A percentile compares a stretch with the other conserved stretches of the same genome.
Conservation (phyloP, 2,797 vertebrate genomes). For the Cynodonichthys magdalenae region DNA sequence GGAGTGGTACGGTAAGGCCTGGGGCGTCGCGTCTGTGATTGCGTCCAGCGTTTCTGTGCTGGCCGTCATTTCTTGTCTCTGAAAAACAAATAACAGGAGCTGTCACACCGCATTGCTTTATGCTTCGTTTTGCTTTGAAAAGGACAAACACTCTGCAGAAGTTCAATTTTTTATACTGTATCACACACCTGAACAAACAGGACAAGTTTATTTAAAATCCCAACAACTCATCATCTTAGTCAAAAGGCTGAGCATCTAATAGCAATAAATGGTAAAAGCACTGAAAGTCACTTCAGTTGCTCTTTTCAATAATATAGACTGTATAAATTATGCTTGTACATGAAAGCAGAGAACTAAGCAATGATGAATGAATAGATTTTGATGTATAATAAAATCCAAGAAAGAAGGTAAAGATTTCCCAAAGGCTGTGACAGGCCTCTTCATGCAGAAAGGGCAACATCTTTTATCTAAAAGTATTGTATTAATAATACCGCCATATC, state of each 20-base stretch:
- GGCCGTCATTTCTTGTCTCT: conserved; percentile 87
- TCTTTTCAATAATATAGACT: conserved; percentile 11
- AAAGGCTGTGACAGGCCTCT: conserved; percentile 42
- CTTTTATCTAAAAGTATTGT: conserved; percentile 67
- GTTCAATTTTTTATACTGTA: not conserved
- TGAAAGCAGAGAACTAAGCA: conserved; percentile 9
- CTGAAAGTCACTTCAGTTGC: conserved; percentile 46
- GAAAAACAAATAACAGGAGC: conserved; percentile 13
- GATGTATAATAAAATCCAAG: conserved; percentile 34
- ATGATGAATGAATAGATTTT: conserved; percentile 17
- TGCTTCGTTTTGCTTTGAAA: not conserved
- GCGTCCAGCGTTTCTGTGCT: conserved; percentile 84
- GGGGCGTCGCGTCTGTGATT: conserved; percentile 75
- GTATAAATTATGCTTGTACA: too few species aligned
- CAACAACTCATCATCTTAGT: conserved; percentile 41
- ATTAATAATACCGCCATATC: conserved; percentile 67
- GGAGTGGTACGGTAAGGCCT: conserved; percentile 92
- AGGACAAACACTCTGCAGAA: not conserved
- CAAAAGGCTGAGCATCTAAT: conserved; percentile 40
- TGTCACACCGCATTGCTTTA: conserved; percentile 2
- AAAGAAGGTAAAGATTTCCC: conserved; percentile 46
- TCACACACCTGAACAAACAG: conserved; percentile 23
- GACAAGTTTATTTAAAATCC: conserved; percentile 18
- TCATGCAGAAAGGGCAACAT: conserved; percentile 62
- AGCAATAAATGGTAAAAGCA: conserved; percentile 39